Conservation (phyloP, 2,113 vertebrate species). For the Mustela nigripes region DNA sequence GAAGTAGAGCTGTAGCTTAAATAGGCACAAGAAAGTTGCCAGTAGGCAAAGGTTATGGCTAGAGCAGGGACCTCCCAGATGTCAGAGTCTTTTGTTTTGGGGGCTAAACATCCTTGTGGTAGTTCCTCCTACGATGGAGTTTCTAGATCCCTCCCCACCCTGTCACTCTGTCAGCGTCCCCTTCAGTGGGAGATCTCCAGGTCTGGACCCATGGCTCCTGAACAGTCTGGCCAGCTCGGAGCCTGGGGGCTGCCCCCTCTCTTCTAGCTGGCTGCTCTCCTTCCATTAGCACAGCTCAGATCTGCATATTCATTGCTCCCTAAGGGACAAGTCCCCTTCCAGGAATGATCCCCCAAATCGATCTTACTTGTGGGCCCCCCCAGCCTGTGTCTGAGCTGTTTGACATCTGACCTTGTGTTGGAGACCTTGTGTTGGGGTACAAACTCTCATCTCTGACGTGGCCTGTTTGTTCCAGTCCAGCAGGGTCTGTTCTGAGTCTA, state of each 20-base stretch:
- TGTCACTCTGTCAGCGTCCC: not conserved
- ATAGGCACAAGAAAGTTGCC: not conserved
- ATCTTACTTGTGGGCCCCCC: not conserved
- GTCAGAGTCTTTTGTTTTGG: not conserved
- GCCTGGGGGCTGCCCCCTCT: not conserved
- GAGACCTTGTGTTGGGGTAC: not conserved
- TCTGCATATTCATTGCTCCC: not conserved
- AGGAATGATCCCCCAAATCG: not conserved
- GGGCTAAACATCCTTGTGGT: not conserved
- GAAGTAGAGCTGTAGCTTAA: not conserved
- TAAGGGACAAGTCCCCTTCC: not conserved
- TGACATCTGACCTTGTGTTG: not conserved
- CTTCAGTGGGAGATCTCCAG: not conserved
- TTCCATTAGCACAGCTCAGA: not conserved
- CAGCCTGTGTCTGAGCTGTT: not conserved
- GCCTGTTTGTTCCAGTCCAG: not conserved
- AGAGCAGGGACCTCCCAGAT: not conserved
- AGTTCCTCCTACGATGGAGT: not conserved
- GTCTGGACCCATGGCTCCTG: not conserved
- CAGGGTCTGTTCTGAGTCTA: not conserved
- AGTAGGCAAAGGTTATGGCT: not conserved
- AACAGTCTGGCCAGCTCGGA: not conserved
- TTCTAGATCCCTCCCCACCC: not conserved
- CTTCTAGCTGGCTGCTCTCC: not conserved
- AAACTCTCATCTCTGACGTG: not conserved